Base-by-base conservation (phyloP, 2,888 invertebrate genomes). In the Smittia sp. region DNA sequence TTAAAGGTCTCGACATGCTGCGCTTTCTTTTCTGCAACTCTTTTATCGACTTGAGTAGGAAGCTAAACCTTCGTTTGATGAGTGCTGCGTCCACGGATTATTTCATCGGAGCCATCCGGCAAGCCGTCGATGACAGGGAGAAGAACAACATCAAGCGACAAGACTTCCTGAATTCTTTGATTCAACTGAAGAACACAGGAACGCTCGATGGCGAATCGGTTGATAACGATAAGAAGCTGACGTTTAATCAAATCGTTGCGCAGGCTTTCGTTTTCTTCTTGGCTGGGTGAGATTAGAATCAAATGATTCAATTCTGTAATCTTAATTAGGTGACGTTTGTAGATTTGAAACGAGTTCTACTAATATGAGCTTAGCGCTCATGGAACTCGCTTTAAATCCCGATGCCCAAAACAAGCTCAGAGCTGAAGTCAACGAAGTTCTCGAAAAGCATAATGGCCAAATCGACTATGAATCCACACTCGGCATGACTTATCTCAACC, bases 291-390 rank as follows among this genome's bases (percentile, higher is more conserved):
- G n/a, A n/a, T n/a, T n/a, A n/a, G n/a, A n/a, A n/a, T n/a, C n/a
- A n/a, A n/a, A n/a, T n/a, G n/a, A n/a, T n/a, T n/a, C n/a, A n/a
- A n/a, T n/a, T n/a, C n/a, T n/a, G n/a, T n/a, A n/a, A n/a, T n/a
- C n/a, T n/a, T n/a, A n/a, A n/a, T n/a, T n/a, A n/a, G n/a, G n/a
- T n/a, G n/a, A n/a, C n/a, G n/a, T n/a, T n/a, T n/a, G n/a, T n/a
- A n/a, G n/a, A n/a, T n/a, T 86, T 76, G 87, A 87, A 78, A 87
- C 87, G 0, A 86, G 86, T 0, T 85, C 87, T 0, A 84, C 86
- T 0, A 83, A 85, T 0, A 83, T 87, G 0, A 84, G 85, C 75
- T 86, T 85, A 32, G 58, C 41, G 6, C 39, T 74, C 13, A 18
- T 32, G 13, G 73, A 73, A 24, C 18, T 74, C 1, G 13, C 27